Evolutionary conservation across 2,888 invertebrate genomes (phyloP).

Genomic region (Cosmopolites sordidus): DNA sequence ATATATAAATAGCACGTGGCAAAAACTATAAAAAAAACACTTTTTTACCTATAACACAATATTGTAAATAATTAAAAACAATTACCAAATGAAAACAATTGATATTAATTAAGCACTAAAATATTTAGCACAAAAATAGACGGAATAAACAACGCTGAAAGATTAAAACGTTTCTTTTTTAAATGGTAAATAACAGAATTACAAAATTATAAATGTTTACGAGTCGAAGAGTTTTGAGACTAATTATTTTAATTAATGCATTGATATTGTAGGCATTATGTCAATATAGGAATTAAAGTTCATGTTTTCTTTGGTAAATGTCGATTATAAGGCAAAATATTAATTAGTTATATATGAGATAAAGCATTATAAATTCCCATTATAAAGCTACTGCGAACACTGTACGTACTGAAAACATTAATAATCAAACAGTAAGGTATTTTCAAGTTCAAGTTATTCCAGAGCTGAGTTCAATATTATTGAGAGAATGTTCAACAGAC

Average conservation of each 20-base stretch:
- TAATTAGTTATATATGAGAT: not conserved
- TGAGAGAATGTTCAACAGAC: no score
- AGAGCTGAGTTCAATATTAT: no score
- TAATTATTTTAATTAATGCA: conserved; percentile 8
- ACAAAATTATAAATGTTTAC: conserved; percentile 7
- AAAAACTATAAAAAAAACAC: not conserved
- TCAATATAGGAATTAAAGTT: conserved; percentile 4
- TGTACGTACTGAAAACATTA: no score
- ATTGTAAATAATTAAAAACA: not conserved
- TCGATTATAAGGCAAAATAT: not conserved
- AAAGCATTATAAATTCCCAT: no score
- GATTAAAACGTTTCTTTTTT: not conserved
- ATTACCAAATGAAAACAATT: not conserved
- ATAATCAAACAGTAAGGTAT: no score
- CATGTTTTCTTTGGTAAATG: conserved; percentile 3
- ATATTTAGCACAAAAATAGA: not conserved
- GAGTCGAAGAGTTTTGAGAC: not conserved
- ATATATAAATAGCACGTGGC: not conserved
- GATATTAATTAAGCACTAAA: not conserved
- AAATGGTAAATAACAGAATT: not conserved
- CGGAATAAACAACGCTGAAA: not conserved
- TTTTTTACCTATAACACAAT: not conserved
- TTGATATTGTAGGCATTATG: conserved; percentile 4
- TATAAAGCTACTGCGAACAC: no score
- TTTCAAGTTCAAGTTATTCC: no score